Percentiles rank a stretch among this genome's conserved stretches.
phyloP scores from a whole-genome alignment of 2,113 vertebrate genomes.

The Turdus rufiventris region DNA sequence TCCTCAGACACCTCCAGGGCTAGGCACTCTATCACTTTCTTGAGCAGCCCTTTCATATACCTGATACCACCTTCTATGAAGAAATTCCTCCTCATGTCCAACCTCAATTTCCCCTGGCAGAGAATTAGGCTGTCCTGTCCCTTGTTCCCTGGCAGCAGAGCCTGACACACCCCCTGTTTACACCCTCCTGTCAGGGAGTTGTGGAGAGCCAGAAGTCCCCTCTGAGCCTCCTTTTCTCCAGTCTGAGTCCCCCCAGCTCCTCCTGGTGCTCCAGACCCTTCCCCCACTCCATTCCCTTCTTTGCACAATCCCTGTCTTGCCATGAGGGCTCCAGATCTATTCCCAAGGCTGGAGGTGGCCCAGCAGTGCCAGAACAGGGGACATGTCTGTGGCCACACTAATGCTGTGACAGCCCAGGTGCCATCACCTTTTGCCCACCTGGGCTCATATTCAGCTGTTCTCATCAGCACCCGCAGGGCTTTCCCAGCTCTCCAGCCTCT shows the following conservation, averaged over 20 bases:
- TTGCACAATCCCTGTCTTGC: no score
- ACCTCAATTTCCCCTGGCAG: background rate
- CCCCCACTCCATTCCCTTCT: accelerated
- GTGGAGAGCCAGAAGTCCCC: background rate
- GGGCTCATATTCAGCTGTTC: background rate
- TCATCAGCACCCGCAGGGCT: background rate
- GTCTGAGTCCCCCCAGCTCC: accelerated
- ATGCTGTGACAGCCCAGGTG: background rate
- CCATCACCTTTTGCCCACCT: accelerated
- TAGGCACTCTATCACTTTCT: no score
- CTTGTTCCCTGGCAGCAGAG: background rate
- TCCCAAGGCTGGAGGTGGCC: background rate
- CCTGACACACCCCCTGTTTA: accelerated
- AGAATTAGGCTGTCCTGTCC: background rate
- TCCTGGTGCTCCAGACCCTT: background rate
- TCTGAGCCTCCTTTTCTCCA: background rate
- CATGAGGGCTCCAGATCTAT: background rate
- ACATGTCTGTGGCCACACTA: background rate
- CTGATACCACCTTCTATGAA: background rate
- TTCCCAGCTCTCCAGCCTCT: background rate
- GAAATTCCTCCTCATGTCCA: background rate
- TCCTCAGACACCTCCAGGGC: background rate
- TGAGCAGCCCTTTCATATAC: background rate
- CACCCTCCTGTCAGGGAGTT: background rate
- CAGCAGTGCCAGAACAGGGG: background rate